phyloP scores from a whole-genome alignment of 2,113 vertebrate species.

The Dinomys branickii region DNA sequence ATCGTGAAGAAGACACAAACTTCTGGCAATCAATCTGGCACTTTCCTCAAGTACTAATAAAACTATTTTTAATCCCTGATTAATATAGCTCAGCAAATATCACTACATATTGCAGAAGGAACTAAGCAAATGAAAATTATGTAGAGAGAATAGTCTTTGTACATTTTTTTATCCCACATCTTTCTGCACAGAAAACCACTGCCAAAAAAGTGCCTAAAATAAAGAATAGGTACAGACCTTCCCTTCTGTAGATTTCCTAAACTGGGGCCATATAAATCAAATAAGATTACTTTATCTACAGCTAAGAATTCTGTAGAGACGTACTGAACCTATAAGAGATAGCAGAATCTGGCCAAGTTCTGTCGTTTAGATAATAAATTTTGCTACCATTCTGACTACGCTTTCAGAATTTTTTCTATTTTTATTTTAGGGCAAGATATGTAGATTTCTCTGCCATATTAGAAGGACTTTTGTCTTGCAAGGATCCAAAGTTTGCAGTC shows the following conservation, averaged over 20 bases:
- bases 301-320: constrained; percentile 69
- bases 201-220: constrained; percentile 64
- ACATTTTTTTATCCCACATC: constrained; percentile 11
- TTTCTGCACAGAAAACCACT: constrained; percentile 50
- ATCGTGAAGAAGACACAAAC: constrained; percentile 50
- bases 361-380: constrained; percentile 76
- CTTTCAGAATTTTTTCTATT: constrained; percentile 61
- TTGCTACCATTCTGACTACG: constrained; percentile 52
- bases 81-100: constrained; percentile 68
- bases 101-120: constrained; percentile 30
- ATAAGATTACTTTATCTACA: constrained; percentile 70
- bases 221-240: constrained; percentile 65
- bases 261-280: constrained; percentile 52
- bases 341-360: constrained; percentile 70
- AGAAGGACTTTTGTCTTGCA: constrained; percentile 52
- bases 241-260: constrained; percentile 56
- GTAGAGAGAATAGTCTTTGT: constrained; percentile 10
- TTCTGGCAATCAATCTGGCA: constrained; percentile 67
- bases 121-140: constrained; percentile 24
- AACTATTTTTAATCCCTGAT: constrained; percentile 58
- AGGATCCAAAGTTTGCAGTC: not conserved
- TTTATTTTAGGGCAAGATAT: constrained; percentile 66
- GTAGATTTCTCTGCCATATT: constrained; percentile 52
- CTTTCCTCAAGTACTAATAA: constrained; percentile 65
- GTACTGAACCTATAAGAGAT: constrained; percentile 65